phyloP scores from a whole-genome alignment of 2,797 vertebrate genomes.

The Anguilla anguilla region DNA sequence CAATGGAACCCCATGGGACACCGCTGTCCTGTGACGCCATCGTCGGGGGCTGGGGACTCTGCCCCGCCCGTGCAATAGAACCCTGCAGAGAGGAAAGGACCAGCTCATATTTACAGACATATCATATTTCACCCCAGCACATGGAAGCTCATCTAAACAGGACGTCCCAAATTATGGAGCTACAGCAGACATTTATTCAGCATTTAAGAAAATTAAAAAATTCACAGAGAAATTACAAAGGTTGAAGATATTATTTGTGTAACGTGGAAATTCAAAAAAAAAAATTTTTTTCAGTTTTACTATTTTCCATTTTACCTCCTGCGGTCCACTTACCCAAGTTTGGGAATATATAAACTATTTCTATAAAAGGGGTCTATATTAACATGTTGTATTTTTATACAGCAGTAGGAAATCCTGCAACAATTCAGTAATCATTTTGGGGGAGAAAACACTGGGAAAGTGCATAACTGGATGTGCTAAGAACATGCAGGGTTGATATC shows the following conservation, averaged over 20 bases:
- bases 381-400: background rate
- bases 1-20: conserved; percentile 78
- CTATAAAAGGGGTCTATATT: background rate
- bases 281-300: background rate
- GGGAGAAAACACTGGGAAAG: background rate
- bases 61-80: conserved; percentile 80
- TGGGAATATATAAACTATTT: background rate
- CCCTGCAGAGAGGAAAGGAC: conserved; percentile 66
- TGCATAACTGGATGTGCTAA: background rate
- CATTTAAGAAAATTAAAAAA: background rate
- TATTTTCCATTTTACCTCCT: too few species aligned
- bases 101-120: background rate
- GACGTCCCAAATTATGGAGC: background rate
- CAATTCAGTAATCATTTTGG: too few species aligned
- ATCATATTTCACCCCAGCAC: background rate
- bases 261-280: background rate
- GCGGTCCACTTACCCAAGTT: background rate
- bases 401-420: background rate
- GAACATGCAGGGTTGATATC: background rate
- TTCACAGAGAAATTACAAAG: background rate
- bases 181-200: background rate
- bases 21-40: conserved; percentile 71
- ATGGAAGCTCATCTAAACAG: background rate
- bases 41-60: conserved; percentile 66
- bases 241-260: too few species aligned